Evolutionary conservation across 2,113 vertebrate species (phyloP).

Genomic region (Varanus komodoensis): DNA sequence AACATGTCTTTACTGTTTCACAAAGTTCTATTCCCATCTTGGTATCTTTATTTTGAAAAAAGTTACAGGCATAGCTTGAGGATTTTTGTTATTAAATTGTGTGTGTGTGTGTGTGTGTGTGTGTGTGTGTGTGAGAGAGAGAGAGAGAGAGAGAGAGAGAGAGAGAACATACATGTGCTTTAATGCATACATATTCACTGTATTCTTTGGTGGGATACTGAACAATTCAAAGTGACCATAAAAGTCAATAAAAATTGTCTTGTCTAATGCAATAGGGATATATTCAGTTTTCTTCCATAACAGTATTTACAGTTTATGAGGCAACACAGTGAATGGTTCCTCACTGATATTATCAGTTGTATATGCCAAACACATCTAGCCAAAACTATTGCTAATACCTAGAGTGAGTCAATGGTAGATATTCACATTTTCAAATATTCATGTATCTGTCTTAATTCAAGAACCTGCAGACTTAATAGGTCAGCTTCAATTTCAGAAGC

Average conservation of each 20-base stretch:
- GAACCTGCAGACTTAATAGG: slow-evolving; percentile 1
- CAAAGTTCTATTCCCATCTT: not conserved
- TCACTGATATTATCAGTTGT: not conserved
- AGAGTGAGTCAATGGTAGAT: not conserved
- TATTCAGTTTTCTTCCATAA: not conserved
- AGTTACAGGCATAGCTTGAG: not conserved
- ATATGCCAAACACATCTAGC: not conserved
- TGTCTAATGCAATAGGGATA: slow-evolving; percentile 9
- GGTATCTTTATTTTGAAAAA: not conserved
- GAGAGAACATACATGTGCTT: not conserved
- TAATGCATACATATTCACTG: not conserved
- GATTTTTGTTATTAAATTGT: slow-evolving; percentile 29
- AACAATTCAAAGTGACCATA: slow-evolving; percentile 33
- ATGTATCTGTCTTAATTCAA: not conserved
- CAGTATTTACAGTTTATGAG: not conserved
- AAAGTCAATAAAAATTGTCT: slow-evolving; percentile 35
- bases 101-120: not conserved
- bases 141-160: too few relatives aligned
- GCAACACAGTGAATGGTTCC: not conserved
- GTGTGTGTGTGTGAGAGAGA: not conserved
- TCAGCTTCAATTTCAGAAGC: not conserved
- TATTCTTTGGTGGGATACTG: slow-evolving; percentile 32
- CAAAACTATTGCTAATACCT: slow-evolving; percentile 17
- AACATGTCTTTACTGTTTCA: not conserved
- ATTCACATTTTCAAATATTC: not conserved